These are phyloP conservation scores for Metallyticus violacea DNA, from an alignment of 2,888 invertebrate genomes.

Conservation along the genomic window DNA sequence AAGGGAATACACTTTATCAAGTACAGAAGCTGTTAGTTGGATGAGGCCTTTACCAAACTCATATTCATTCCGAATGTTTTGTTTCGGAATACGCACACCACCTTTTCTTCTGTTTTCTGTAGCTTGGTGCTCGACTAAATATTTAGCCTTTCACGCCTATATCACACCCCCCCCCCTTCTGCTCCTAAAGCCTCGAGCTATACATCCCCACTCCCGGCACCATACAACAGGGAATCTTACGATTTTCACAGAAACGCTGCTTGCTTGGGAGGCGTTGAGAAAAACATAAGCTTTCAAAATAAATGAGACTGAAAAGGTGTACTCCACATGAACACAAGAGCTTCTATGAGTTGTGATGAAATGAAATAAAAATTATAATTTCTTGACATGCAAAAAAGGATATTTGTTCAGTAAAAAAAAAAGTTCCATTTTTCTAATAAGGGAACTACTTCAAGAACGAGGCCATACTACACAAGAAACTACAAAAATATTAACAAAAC, in stretches of 20 bases:
- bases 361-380: no score
- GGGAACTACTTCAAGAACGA: no score
- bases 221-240: neutral
- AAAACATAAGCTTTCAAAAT: neutral
- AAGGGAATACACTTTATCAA: neutral
- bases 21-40: neutral
- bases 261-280: neutral
- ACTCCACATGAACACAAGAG: no score
- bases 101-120: slow-evolving; percentile 2
- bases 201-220: neutral
- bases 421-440: no score
- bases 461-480: no score
- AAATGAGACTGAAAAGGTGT: neutral
- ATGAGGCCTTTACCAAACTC: neutral
- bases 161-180: neutral
- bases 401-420: no score
- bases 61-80: neutral
- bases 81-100: neutral
- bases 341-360: no score
- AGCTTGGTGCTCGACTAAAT: neutral
- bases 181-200: no score
- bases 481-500: no score
- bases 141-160: neutral
- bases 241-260: neutral
- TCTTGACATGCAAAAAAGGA: no score